Percentiles rank a stretch among this genome's conserved stretches.
Evolutionary conservation across 2,797 vertebrate genomes (phyloP).

Genomic region (Dendrocincla tyrannina): DNA sequence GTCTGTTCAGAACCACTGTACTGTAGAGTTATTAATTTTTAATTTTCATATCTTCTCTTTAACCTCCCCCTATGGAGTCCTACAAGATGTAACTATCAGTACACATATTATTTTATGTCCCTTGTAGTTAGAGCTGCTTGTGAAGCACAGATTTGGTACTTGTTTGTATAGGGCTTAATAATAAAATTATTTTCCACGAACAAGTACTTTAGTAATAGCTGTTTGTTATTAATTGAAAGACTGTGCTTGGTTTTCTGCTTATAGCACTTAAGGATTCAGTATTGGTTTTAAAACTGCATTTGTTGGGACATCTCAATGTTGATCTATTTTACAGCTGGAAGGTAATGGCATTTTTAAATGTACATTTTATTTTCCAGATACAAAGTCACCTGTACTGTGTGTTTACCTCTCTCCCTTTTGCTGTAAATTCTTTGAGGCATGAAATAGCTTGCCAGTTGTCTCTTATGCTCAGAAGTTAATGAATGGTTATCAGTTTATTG

Average conservation of each 20-base stretch:
- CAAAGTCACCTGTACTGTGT: conserved; percentile 59
- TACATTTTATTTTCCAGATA: conserved; percentile 67
- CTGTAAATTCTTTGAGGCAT: conserved; percentile 77
- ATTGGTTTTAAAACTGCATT: conserved; percentile 21
- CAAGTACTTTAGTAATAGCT: neutral
- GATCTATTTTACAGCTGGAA: conserved; percentile 24
- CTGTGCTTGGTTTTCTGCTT: neutral
- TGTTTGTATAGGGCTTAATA: conserved; percentile 17
- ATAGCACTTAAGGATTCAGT: neutral
- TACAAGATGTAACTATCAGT: neutral
- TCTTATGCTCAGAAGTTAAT: conserved; percentile 67
- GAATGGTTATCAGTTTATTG: conserved; percentile 75
- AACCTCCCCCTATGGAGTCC: neutral
- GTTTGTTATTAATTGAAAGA: neutral
- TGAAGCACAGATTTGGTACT: neutral
- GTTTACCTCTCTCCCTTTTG: conserved; percentile 56
- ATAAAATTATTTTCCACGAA: conserved; percentile 1
- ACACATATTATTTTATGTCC: neutral
- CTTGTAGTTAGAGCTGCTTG: neutral
- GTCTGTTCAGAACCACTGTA: neutral
- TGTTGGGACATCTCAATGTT: neutral
- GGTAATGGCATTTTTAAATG: conserved; percentile 55
- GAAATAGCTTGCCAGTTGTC: conserved; percentile 79
- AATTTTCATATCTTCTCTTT: conserved; percentile 12
- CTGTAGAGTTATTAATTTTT: conserved; percentile 27